These are phyloP conservation scores for Pterocles gutturalis DNA, from an alignment of 2,113 vertebrate genomes.

Conservation along the genomic window DNA sequence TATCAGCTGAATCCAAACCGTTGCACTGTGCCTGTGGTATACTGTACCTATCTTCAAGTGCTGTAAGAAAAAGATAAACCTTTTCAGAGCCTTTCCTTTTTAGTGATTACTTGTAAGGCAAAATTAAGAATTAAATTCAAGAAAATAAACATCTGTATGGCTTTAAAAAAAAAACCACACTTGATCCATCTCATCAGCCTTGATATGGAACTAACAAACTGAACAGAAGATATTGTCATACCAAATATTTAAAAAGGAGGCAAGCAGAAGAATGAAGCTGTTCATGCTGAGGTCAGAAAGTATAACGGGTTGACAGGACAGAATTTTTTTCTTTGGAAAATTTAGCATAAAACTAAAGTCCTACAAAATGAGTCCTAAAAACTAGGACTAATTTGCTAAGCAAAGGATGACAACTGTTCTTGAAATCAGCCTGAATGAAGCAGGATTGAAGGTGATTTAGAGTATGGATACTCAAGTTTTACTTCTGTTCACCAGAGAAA, in stretches of 20 bases:
- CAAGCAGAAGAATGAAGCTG: background rate
- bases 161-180: background rate
- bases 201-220: background rate
- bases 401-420: background rate
- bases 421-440: background rate
- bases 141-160: background rate
- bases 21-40: background rate
- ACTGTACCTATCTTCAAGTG: background rate
- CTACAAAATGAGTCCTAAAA: background rate
- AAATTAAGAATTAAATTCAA: background rate
- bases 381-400: background rate
- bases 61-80: background rate
- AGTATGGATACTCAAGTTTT: background rate
- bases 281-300: background rate
- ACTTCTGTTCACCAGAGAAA: background rate
- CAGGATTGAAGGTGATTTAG: background rate
- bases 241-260: background rate
- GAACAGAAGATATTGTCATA: background rate
- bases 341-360: background rate
- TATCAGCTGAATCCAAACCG: background rate
- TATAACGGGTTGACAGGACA: background rate
- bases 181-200: background rate
- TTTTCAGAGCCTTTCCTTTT: background rate
- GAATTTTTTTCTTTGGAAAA: background rate
- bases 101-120: background rate